phyloP scores from a whole-genome alignment of 2,888 invertebrate species.

The Myathropa florea region DNA sequence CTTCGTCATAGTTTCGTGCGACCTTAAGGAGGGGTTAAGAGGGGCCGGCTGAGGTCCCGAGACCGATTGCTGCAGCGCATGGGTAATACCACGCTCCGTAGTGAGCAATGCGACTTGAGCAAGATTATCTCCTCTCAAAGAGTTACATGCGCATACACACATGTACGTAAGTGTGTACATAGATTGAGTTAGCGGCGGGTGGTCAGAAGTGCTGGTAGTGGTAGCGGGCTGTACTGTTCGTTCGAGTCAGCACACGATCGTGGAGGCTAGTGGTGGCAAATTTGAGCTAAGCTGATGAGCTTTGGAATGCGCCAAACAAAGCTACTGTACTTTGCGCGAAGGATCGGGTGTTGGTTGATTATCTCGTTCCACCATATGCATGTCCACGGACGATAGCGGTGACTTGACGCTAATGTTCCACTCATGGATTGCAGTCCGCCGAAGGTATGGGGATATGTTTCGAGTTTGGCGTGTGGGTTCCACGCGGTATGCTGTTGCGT shows the following conservation, averaged over 20 bases:
- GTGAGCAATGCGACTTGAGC: constrained; percentile 10
- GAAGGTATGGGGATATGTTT: background rate
- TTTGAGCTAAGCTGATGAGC: constrained; percentile 53
- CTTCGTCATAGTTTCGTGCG: constrained; percentile 68
- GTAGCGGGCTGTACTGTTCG: constrained; percentile 6
- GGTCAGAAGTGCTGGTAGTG: constrained; percentile 22
- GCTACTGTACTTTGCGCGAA: constrained; percentile 49
- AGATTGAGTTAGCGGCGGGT: constrained; percentile 41
- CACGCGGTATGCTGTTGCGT: constrained; percentile 1
- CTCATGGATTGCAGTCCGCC: constrained; percentile 5
- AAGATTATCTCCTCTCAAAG: constrained; percentile 42
- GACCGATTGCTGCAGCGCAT: constrained; percentile 32
- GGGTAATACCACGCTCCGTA: constrained; percentile 6
- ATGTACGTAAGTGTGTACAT: background rate
- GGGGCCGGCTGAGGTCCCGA: constrained; percentile 25
- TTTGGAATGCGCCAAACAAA: constrained; percentile 63
- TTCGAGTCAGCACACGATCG: constrained; percentile 18
- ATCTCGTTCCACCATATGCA: background rate
- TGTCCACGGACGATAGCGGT: background rate
- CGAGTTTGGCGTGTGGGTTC: constrained; percentile 18
- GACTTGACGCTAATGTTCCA: constrained; percentile 24
- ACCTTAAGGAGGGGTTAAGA: constrained; percentile 61
- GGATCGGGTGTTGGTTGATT: constrained; percentile 29
- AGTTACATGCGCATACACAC: background rate
- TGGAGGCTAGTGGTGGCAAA: constrained; percentile 46